A percentile compares a stretch with the other conserved stretches of the same genome.
phyloP scores from a whole-genome alignment of 2,888 invertebrate species.

The Diplazon laetatorius region DNA sequence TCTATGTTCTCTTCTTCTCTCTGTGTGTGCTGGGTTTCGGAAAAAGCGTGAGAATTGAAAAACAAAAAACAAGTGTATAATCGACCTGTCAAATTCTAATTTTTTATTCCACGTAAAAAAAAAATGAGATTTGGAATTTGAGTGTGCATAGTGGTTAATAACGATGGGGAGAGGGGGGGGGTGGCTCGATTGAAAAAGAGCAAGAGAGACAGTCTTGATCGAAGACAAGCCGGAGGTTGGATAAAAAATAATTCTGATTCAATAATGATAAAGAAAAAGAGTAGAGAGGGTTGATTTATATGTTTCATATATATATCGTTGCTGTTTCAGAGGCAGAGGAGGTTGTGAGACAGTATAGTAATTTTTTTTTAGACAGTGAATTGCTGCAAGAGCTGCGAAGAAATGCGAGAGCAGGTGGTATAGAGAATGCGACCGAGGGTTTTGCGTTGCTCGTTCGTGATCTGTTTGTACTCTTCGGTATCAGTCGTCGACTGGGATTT shows the following conservation, averaged over 20 bases:
- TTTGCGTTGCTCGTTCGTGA: constrained; percentile 55
- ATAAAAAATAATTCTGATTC: constrained; percentile 18
- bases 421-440: constrained; percentile 61
- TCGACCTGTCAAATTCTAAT: not conserved
- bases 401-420: constrained; percentile 57
- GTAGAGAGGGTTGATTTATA: constrained; percentile 14
- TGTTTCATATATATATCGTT: constrained; percentile 1
- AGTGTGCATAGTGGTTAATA: not conserved
- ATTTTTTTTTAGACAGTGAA: constrained; percentile 35
- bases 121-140: no score
- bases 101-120: no score
- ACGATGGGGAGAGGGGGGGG: no score
- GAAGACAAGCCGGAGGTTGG: constrained; percentile 38
- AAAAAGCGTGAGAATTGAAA: not conserved
- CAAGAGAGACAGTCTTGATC: not conserved
- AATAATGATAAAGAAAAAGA: constrained; percentile 40
- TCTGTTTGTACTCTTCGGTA: constrained; percentile 38
- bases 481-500: constrained; percentile 19
- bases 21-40: not conserved
- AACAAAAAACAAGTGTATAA: not conserved
- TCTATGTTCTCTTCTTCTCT: not conserved
- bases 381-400: constrained; percentile 63
- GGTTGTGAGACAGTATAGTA: constrained; percentile 19
- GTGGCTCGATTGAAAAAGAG: constrained; percentile 5
- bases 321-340: constrained; percentile 32